Evolutionary conservation across 2,113 vertebrate genomes (phyloP), one percentile per base, ranked within the genome.

Genomic region (Gopherus flavomarginatus): DNA sequence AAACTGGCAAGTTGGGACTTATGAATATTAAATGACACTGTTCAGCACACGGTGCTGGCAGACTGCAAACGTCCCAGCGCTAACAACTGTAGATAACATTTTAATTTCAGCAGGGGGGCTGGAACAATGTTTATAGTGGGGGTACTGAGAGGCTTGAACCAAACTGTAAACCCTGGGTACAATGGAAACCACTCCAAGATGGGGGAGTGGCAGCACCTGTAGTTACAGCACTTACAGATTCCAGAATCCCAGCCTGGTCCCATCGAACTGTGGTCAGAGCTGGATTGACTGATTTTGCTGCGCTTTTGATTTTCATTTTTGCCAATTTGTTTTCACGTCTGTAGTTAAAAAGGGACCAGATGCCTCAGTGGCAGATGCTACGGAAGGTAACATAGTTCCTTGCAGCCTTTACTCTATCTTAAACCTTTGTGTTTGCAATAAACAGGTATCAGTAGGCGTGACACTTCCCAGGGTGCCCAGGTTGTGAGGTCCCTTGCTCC

Each of bases 361-460:
- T 42, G 11, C 47, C 1, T 31, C 69, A 38, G 82, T 53, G 75
- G 50, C 62, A 42, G 52, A 77, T 2, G 21, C 21, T 8, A 35
- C 16, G 72, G 11, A 83, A 49, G 17, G 75, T 90, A 62, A 62
- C 27, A 62, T 35, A 17, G 62, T 93, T 86, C 54, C 80, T 65
- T 7, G 38, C 2, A 19, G 5, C 86, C 78, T 89, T 49, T 78
- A n/a, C 53, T 69, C 11, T 53, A 8, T 42, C 11, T 16, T 49
- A 11, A n/a, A 69, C 42, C 59, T 52, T 57, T 1, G 5, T 24
- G 27, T 17, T 14, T 3, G 27, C 0, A 22, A 50, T 27, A 16
- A 88, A 75, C 22, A 4, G 0, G 0, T 6, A 59, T 50, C 0
- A 0, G 38, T 14, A 62, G 12, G 59, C 17, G 59, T 35, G 59